Evolutionary conservation across 1,140 invertebrate genomes (phyloP).

Genomic region (Drosophila sucinea): DNA sequence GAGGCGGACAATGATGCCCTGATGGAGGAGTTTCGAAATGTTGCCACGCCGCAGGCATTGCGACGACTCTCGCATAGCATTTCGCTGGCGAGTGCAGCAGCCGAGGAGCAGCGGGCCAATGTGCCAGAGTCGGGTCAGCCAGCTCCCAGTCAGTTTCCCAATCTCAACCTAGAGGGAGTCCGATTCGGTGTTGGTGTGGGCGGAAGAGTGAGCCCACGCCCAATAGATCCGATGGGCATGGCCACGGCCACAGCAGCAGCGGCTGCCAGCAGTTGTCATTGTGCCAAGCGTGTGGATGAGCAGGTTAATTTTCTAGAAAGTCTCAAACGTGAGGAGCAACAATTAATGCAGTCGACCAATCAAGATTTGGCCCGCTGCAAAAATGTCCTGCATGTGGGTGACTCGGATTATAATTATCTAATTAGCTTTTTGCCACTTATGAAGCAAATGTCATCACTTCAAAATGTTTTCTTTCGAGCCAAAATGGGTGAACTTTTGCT

Average conservation of each 20-base stretch:
- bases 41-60: conserved; percentile 70
- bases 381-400: conserved; percentile 67
- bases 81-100: conserved; percentile 64
- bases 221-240: not conserved
- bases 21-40: conserved; percentile 66
- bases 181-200: not conserved
- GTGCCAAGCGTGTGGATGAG: conserved; percentile 73
- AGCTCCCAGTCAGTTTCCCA: not conserved
- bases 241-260: conserved; percentile 46
- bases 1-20: conserved; percentile 69
- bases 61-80: conserved; percentile 69
- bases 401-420: conserved; percentile 78
- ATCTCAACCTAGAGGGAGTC: not conserved
- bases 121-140: not conserved
- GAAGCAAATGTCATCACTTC: conserved; percentile 75
- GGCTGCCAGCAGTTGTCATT: conserved; percentile 62
- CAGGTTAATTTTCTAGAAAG: conserved; percentile 72
- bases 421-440: conserved; percentile 77
- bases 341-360: conserved; percentile 75
- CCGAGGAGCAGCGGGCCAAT: conserved; percentile 52
- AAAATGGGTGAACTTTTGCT: conserved; percentile 74
- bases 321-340: conserved; percentile 71
- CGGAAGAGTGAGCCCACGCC: too few species aligned
- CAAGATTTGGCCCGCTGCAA: conserved; percentile 71
- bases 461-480: conserved; percentile 74